Evolutionary conservation across 2,797 vertebrate species (phyloP).

Genomic region (Mus minutoides): DNA sequence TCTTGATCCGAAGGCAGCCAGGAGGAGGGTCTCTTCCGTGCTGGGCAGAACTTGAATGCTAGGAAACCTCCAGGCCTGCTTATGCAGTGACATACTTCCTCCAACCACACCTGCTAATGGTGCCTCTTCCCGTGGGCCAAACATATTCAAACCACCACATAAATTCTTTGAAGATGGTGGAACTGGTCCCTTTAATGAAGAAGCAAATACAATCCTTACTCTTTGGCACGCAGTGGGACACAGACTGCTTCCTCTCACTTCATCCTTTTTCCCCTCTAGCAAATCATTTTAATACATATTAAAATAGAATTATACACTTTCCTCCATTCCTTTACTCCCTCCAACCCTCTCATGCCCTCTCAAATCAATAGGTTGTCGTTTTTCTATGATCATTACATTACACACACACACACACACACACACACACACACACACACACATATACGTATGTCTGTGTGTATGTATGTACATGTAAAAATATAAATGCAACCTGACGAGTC

Average conservation of each 20-base stretch:
- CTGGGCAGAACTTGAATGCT: neutral
- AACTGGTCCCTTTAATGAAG: neutral
- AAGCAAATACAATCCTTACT: neutral
- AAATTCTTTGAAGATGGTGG: neutral
- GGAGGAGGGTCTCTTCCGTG: neutral
- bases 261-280: neutral
- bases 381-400: neutral
- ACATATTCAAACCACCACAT: neutral
- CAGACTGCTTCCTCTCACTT: too few relatives aligned
- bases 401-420: neutral
- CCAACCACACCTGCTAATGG: neutral
- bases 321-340: neutral
- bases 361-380: neutral
- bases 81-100: neutral
- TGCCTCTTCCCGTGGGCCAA: neutral
- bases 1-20: neutral
- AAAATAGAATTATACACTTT: neutral
- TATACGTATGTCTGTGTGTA: too few relatives aligned
- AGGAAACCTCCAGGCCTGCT: too few relatives aligned
- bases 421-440: neutral
- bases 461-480: neutral
- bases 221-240: too few relatives aligned
- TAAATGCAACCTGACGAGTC: too few relatives aligned
- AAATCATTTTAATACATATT: neutral
- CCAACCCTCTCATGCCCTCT: neutral